phyloP scores from a whole-genome alignment of 2,888 invertebrate species.

The Morpho deidamia region DNA sequence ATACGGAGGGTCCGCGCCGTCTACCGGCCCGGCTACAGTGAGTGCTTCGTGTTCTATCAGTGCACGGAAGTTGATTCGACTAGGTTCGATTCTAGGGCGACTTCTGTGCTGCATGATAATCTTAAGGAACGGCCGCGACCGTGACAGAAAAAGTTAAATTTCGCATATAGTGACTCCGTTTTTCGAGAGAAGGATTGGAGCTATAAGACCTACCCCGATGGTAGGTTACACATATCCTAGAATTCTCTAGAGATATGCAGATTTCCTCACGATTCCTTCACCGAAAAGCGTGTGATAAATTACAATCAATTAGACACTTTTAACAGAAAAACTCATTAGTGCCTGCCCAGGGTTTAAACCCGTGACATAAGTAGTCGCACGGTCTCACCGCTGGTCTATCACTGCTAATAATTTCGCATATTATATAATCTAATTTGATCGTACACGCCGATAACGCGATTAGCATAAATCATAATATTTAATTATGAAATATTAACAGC shows the following conservation, averaged over 20 bases:
- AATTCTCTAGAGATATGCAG: too few species aligned
- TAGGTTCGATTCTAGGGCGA: constrained; percentile 29
- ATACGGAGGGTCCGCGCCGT: constrained; percentile 66
- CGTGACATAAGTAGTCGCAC: background rate
- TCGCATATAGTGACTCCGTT: background rate
- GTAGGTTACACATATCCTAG: too few species aligned
- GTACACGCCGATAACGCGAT: constrained; percentile 3
- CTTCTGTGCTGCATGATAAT: constrained; percentile 40
- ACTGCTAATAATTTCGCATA: too few species aligned
- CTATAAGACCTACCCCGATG: too few species aligned
- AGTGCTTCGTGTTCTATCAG: constrained; percentile 52
- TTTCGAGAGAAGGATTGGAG: background rate
- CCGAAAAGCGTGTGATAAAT: too few species aligned
- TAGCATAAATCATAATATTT: constrained; percentile 1
- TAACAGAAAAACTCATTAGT: too few species aligned
- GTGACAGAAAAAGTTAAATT: too few species aligned
- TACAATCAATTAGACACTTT: too few species aligned
- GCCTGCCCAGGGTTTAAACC: background rate
- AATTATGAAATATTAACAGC: background rate
- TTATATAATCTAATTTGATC: too few species aligned
- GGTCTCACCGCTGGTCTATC: too few species aligned
- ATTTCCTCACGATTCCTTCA: too few species aligned
- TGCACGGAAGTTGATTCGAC: constrained; percentile 39
- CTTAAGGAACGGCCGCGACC: too few species aligned
- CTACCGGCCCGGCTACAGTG: constrained; percentile 73